Evolutionary conservation across 2,113 vertebrate species (phyloP).

Genomic region (Polypterus senegalus): DNA sequence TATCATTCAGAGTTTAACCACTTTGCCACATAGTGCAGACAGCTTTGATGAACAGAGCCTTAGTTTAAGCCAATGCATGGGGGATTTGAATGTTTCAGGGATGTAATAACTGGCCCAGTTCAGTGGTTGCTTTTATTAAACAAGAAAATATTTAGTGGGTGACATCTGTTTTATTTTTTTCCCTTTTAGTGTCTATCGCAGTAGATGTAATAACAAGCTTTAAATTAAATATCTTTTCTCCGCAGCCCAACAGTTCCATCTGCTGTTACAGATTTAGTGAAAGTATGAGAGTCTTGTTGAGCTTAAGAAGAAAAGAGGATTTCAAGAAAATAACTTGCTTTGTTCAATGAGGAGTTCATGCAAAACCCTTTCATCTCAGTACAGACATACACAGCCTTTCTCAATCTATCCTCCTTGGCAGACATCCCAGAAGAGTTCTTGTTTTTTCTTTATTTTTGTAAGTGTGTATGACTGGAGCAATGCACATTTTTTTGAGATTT

Average conservation of each 20-base stretch:
- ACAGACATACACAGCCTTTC: background rate
- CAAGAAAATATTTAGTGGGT: constrained; percentile 2
- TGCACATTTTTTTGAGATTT: constrained; percentile 6
- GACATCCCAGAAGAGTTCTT: background rate
- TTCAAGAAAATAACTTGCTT: background rate
- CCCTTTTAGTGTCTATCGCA: constrained; percentile 5
- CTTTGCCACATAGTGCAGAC: constrained; percentile 3
- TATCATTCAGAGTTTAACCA: constrained; percentile 10
- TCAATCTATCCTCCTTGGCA: background rate
- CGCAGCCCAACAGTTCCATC: constrained; percentile 18
- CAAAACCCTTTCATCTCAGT: background rate
- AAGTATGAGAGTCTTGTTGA: background rate
- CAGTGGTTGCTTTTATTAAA: constrained; percentile 15
- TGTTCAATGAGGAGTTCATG: background rate
- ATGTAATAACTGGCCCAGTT: constrained; percentile 20
- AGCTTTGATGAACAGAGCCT: constrained; percentile 14
- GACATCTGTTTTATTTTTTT: constrained; percentile 14
- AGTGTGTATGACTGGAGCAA: constrained; percentile 37
- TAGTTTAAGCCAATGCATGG: constrained; percentile 12
- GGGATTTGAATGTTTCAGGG: constrained; percentile 19
- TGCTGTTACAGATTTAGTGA: constrained; percentile 11
- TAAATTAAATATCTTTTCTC: constrained; percentile 18
- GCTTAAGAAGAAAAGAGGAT: background rate
- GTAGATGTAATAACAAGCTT: constrained; percentile 15
- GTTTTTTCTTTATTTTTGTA: constrained; percentile 7